These are phyloP conservation scores for Drosophila lutescens DNA, from an alignment of 2,888 invertebrate genomes.

Conservation along the genomic window DNA sequence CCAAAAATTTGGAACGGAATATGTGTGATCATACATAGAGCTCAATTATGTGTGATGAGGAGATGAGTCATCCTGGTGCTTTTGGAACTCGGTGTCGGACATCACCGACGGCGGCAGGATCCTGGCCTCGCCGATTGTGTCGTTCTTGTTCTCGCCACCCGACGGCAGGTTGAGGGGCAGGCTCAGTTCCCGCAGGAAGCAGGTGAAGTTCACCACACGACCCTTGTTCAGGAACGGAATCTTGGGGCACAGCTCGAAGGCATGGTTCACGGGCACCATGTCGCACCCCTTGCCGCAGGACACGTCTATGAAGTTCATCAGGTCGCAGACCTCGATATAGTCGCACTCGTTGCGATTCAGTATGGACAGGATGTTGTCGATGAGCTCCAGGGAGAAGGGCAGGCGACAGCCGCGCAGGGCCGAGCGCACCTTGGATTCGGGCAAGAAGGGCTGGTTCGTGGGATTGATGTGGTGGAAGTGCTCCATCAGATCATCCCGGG, in stretches of 20 bases:
- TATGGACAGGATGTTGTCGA: slow-evolving; percentile 87
- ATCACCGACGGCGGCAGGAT: slow-evolving; percentile 13
- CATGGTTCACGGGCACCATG: slow-evolving; percentile 81
- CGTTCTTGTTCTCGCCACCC: slow-evolving; percentile 13
- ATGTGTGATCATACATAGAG: not conserved
- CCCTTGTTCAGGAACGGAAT: slow-evolving; percentile 81
- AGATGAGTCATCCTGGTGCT: not conserved
- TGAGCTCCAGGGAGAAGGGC: slow-evolving; percentile 88
- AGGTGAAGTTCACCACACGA: slow-evolving; percentile 80
- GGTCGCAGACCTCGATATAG: slow-evolving; percentile 88
- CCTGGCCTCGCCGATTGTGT: slow-evolving; percentile 3
- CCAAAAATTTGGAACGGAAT: not conserved
- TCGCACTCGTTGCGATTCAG: slow-evolving; percentile 88
- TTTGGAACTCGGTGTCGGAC: not conserved
- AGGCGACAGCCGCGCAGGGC: slow-evolving; percentile 89
- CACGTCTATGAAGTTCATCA: slow-evolving; percentile 90
- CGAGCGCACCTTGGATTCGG: slow-evolving; percentile 87
- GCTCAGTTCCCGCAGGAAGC: slow-evolving; percentile 78
- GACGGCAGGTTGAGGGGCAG: slow-evolving; percentile 61
- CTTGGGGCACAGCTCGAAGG: slow-evolving; percentile 83
- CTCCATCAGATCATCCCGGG: slow-evolving; percentile 87
- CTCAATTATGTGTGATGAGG: not conserved
- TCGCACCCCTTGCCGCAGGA: slow-evolving; percentile 84
- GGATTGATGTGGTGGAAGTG: slow-evolving; percentile 87
- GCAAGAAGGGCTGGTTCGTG: slow-evolving; percentile 86